A percentile compares a stretch with the other conserved stretches of the same genome.
Evolutionary conservation across 2,888 invertebrate genomes (phyloP).

Genomic region (Dicranocentrus wangi): DNA sequence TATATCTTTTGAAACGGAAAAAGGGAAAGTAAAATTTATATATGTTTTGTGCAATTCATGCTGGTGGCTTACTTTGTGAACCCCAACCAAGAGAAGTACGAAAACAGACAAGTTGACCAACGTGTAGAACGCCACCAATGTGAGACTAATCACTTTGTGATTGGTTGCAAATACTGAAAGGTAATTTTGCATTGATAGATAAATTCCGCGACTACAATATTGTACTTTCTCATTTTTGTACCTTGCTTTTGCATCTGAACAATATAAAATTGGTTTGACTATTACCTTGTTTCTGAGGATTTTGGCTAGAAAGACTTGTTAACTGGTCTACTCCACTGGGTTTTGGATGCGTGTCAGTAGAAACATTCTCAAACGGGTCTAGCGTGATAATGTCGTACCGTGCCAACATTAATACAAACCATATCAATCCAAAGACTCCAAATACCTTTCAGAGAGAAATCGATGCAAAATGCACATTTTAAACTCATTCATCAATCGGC

Average conservation of each 20-base stretch:
- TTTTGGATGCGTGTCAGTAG: background rate
- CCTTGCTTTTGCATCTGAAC: no score
- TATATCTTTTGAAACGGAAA: no score
- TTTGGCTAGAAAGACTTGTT: background rate
- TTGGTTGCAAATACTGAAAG: constrained; percentile 53
- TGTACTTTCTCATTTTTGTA: background rate
- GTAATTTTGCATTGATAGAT: background rate
- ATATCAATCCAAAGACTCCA: constrained; percentile 66
- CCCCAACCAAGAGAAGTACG: constrained; percentile 57
- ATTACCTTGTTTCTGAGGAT: background rate
- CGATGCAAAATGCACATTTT: background rate
- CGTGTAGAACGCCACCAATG: constrained; percentile 64
- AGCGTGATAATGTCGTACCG: constrained; percentile 62
- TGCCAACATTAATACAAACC: constrained; percentile 67
- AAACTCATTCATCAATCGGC: no score
- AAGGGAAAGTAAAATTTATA: no score
- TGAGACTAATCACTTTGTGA: constrained; percentile 66
- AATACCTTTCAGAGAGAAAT: constrained; percentile 47
- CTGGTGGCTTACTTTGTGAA: constrained; percentile 47
- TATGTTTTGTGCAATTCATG: no score
- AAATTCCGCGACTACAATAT: no score
- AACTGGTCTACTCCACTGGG: background rate
- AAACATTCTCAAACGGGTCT: constrained; percentile 66
- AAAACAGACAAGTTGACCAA: constrained; percentile 58
- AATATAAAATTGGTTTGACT: no score